Base-by-base conservation (phyloP, 2,113 vertebrate genomes). In the Regulus satrapa region DNA sequence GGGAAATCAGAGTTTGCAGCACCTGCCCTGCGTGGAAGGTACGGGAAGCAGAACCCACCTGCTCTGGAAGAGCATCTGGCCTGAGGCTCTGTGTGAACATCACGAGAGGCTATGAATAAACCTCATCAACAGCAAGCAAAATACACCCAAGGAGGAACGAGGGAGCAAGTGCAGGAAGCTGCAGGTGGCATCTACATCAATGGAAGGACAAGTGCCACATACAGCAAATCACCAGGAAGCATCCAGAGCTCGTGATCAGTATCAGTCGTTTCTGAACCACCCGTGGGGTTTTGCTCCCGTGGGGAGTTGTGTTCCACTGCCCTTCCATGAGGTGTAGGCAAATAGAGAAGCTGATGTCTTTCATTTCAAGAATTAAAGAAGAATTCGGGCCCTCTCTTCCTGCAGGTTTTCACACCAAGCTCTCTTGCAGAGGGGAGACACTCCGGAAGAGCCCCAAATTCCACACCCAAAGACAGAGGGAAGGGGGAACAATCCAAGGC, bases 181-280 rank as follows among this genome's bases (percentile, higher is more conserved):
- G 19, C 34, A 46, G 0, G 0, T 29, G 55, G 38, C 36, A 34
- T 14, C 29, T 54, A 2, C 28, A 36, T 13, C 59, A 36, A 41
- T 1, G 7, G 43, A 85, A 19, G 23, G 5, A 5, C 52, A 82
- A 46, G 51, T 59, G 46, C 17, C 31, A 29, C 29, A 1, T 2
- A n/a, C 13, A 61, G 38, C 24, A 61, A 17, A 72, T 25, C 7
- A 1, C 21, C 49, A 20, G 55, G 55, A 94, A 45, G 40, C 24
- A 52, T 29, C 12, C 3, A 3, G n/a, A 38, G 4, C n/a, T 20
- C 36, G 21, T 32, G 29, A 82, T 72, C 2, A 3, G 3, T 10
- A 61, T 16, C 0, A 2, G 29, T 2, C 24, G 41, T 15, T 92
- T 86, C 49, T 77, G 72, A 86, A 69, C 12, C 64, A 52, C 13